Base-by-base conservation (phyloP, 2,888 invertebrate genomes). In the Furcula furcula region DNA sequence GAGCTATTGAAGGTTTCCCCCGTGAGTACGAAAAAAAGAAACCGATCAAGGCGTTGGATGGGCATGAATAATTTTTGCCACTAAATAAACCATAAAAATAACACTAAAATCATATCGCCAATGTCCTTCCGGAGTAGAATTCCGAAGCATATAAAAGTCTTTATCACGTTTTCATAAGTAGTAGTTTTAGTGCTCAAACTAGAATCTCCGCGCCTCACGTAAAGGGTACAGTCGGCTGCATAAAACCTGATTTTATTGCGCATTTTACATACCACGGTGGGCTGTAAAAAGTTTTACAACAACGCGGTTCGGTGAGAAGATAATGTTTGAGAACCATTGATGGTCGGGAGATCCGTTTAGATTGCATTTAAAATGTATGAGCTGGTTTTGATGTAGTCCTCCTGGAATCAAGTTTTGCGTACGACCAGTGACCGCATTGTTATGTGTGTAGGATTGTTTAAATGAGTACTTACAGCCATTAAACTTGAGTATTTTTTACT, bases 211-310 rank as follows among this genome's bases (percentile, higher is more conserved):
- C 7, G 16, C 18, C 9, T 21, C 21, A 9, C n/a, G 7, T 6
- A 9, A 13, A 7, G 7, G 7, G 34, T 39, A 35, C 34, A 44
- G 38, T 41, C 43, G 26, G 26, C 25, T 23, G 26, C 47, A 39
- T 53, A 49, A 54, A 52, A 38, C n/a, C 27, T 39, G 37, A 36
- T 52, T 59, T 63, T 61, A 63, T 43, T 31, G 43, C 38, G 38
- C 45, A 48, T 44, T 60, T 55, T 52, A 59, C 54, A 55, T 47
- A 50, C 46, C n/a, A n/a, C 21, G 3, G 28, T 11, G 11, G 46
- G 54, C 49, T 42, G 43, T 60, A 56, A 60, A 55, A 45, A 34
- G 46, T 50, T 40, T 50, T 34, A 41, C 22, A 36, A 31, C 29
- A 12, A 26, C 20, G 14, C 31, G 23, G 29, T 33, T 34, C 15